Conservation (phyloP, 2,113 vertebrate genomes). For the Semicossyphus pulcher region DNA sequence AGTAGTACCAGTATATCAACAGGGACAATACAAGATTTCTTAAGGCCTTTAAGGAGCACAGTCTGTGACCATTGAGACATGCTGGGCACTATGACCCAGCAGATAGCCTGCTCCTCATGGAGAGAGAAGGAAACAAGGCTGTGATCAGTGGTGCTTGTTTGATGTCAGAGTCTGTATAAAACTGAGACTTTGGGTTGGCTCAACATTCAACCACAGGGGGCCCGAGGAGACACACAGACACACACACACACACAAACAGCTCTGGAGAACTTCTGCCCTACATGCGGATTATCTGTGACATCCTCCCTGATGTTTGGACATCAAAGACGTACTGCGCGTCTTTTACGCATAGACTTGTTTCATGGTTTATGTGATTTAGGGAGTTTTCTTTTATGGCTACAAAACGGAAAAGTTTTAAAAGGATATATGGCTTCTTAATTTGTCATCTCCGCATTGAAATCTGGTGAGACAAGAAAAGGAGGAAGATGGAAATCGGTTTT, state of each 20-base stretch:
- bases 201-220: conserved; percentile 69
- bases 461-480: conserved; percentile 13
- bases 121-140: conserved; percentile 27
- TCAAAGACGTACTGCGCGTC: conserved; percentile 37
- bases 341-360: background rate
- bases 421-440: background rate
- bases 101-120: conserved; percentile 49
- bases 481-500: background rate
- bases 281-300: conserved; percentile 68
- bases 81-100: conserved; percentile 84
- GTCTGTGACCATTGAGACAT: conserved; percentile 9
- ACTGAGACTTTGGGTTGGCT: conserved; percentile 57
- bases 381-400: conserved; percentile 39
- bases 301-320: conserved; percentile 52
- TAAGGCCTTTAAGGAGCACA: background rate
- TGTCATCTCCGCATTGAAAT: background rate
- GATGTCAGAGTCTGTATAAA: conserved; percentile 79
- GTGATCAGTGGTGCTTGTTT: conserved; percentile 76
- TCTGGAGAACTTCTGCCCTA: conserved; percentile 55
- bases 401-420: conserved; percentile 11
- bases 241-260: background rate
- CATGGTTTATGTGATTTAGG: background rate
- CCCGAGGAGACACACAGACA: conserved; percentile 15
- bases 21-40: no score
- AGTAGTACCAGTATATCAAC: no score